phyloP scores from a whole-genome alignment of 2,888 invertebrate genomes.

The Heterodera filipjevi region DNA sequence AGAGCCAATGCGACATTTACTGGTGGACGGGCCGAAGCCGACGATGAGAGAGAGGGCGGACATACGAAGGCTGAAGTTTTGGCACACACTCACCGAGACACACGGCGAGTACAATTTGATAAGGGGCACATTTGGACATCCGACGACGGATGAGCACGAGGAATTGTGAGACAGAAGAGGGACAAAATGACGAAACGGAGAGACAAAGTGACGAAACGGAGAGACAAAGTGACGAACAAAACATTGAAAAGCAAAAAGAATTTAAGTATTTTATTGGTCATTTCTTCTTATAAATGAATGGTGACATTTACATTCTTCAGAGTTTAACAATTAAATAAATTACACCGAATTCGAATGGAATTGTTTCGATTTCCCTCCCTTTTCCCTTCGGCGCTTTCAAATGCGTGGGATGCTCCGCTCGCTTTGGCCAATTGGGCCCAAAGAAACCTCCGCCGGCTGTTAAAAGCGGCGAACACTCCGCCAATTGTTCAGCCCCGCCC shows the following conservation, averaged over 20 bases:
- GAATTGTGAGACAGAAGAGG: conserved; percentile 3
- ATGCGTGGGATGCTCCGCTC: background rate
- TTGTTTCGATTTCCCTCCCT: background rate
- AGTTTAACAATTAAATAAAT: background rate
- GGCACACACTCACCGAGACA: conserved; percentile 30
- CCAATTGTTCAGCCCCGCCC: background rate
- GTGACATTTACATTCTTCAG: background rate
- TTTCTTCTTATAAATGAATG: too few relatives aligned
- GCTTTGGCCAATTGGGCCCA: background rate
- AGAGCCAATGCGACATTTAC: conserved; percentile 20
- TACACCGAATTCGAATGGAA: too few relatives aligned
- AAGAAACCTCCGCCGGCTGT: background rate
- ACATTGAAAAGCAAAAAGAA: too few relatives aligned
- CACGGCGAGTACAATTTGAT: conserved; percentile 30
- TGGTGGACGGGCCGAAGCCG: conserved; percentile 18
- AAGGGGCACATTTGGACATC: conserved; percentile 23
- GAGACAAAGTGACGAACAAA: too few relatives aligned
- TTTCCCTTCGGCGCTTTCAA: background rate
- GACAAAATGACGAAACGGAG: background rate
- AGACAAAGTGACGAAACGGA: background rate
- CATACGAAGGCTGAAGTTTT: conserved; percentile 24
- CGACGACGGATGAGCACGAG: background rate
- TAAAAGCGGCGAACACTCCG: background rate
- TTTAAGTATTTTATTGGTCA: too few relatives aligned
- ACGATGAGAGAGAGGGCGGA: background rate